phyloP scores from a whole-genome alignment of 2,888 invertebrate species.

The Belgica antarctica region DNA sequence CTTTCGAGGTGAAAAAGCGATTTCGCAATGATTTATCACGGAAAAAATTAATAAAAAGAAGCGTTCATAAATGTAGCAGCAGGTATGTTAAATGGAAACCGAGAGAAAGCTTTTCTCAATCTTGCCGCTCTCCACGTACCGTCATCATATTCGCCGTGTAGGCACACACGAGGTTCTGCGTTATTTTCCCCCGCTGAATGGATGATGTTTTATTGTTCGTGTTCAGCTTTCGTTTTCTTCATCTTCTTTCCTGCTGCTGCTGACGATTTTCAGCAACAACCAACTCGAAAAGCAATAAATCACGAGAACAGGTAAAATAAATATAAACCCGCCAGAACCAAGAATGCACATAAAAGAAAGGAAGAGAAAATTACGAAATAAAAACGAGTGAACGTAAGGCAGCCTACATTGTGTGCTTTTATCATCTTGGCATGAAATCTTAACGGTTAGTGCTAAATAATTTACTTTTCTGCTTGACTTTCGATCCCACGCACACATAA shows the following conservation, averaged over 20 bases:
- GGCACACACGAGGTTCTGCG: constrained; percentile 15
- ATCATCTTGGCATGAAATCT: neutral
- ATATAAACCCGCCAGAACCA: constrained; percentile 17
- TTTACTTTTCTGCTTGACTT: neutral
- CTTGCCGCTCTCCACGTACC: constrained; percentile 8
- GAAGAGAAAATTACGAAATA: constrained; percentile 38
- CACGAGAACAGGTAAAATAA: constrained; percentile 41
- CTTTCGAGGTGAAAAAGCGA: neutral
- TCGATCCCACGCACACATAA: neutral
- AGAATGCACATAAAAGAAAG: constrained; percentile 35
- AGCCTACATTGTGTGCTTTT: neutral
- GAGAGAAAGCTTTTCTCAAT: neutral
- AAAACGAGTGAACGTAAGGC: constrained; percentile 18
- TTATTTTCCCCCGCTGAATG: neutral
- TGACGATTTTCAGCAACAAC: neutral
- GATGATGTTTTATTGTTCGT: neutral
- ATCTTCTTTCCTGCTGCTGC: neutral
- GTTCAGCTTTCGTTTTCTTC: neutral
- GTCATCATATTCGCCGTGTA: neutral
- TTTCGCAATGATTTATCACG: constrained; percentile 38
- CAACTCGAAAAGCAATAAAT: constrained; percentile 41
- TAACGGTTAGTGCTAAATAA: neutral
- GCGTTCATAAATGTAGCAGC: constrained; percentile 41
- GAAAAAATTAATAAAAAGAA: constrained; percentile 34
- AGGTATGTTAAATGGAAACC: constrained; percentile 41